Percentiles rank a stretch among this genome's conserved stretches.
Evolutionary conservation across 1,140 invertebrate species (phyloP).

Genomic region (Drosophila micromelanica): DNA sequence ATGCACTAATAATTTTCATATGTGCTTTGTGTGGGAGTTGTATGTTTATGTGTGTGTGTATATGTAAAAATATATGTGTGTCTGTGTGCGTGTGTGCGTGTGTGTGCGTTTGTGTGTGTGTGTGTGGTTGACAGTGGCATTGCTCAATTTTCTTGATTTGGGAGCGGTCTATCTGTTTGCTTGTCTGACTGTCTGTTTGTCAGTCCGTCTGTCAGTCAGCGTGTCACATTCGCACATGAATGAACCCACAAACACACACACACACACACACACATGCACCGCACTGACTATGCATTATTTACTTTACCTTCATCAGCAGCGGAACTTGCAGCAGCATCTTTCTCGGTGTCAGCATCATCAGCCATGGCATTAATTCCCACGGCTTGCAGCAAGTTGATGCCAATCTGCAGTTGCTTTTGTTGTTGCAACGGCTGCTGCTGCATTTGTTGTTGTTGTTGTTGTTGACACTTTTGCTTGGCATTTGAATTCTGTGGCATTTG

Average conservation of each 20-base stretch:
- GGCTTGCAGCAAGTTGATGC: conserved; percentile 59
- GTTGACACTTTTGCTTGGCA: conserved; percentile 66
- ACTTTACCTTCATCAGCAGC: conserved; percentile 80
- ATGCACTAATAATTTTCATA: conserved; percentile 81
- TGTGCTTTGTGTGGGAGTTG: conserved; percentile 59
- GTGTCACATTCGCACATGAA: conserved; percentile 71
- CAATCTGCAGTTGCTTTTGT: conserved; percentile 52
- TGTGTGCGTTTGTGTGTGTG: conserved; percentile 26
- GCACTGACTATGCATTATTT: conserved; percentile 67
- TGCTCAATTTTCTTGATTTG: conserved; percentile 80
- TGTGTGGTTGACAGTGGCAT: conserved; percentile 53
- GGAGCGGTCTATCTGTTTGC: conserved; percentile 63
- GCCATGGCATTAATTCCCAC: conserved; percentile 72
- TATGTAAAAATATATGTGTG: conserved; percentile 3
- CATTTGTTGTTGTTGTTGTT: conserved; percentile 49
- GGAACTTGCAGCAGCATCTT: conserved; percentile 57
- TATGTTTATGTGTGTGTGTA: conserved; percentile 41
- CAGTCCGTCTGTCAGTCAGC: conserved; percentile 32
- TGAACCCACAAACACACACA: conserved; percentile 35
- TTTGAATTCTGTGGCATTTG: conserved; percentile 73
- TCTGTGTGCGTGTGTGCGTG: neutral
- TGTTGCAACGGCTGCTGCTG: conserved; percentile 44
- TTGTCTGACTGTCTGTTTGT: conserved; percentile 29
- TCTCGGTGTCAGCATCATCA: conserved; percentile 66
- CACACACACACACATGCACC: conserved; percentile 22